These are phyloP conservation scores for Esox masquinongy DNA, from an alignment of 2,797 vertebrate species.

Conservation along the genomic window DNA sequence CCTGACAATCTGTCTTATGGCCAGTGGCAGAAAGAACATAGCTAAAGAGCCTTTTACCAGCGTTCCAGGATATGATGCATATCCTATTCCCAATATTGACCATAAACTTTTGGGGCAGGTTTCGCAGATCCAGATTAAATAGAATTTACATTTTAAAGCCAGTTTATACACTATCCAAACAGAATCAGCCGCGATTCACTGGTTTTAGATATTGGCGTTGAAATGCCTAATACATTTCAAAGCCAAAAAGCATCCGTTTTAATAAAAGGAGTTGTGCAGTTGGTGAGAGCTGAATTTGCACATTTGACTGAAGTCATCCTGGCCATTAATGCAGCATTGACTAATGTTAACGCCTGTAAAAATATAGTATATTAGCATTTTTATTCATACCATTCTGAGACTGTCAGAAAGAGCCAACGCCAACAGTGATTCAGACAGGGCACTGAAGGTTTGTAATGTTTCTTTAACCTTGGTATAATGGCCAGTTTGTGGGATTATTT, in stretches of 20 bases:
- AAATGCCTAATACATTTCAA: neutral
- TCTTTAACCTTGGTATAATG: constrained; percentile 8
- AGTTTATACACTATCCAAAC: constrained; percentile 2
- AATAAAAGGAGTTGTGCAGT: neutral
- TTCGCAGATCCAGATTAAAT: neutral
- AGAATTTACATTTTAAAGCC: neutral
- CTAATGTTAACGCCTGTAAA: constrained; percentile 5
- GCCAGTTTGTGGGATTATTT: neutral
- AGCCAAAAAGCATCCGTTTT: neutral
- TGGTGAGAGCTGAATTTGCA: neutral
- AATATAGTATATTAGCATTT: constrained; percentile 11
- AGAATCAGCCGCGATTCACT: neutral
- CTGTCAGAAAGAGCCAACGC: neutral
- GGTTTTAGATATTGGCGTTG: no score
- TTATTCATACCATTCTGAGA: constrained; percentile 4
- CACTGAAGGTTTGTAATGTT: neutral
- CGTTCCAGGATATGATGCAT: no score
- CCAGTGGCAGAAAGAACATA: no score
- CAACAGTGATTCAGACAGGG: constrained; percentile 8
- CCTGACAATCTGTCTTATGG: no score
- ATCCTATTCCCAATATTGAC: no score
- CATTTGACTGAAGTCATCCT: constrained; percentile 7
- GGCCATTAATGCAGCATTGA: constrained; percentile 9
- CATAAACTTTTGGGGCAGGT: neutral
- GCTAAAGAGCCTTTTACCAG: no score